Evolutionary conservation across 2,113 vertebrate genomes (phyloP), one percentile per base, ranked within the genome.

Genomic region (Calidris pugnax): DNA sequence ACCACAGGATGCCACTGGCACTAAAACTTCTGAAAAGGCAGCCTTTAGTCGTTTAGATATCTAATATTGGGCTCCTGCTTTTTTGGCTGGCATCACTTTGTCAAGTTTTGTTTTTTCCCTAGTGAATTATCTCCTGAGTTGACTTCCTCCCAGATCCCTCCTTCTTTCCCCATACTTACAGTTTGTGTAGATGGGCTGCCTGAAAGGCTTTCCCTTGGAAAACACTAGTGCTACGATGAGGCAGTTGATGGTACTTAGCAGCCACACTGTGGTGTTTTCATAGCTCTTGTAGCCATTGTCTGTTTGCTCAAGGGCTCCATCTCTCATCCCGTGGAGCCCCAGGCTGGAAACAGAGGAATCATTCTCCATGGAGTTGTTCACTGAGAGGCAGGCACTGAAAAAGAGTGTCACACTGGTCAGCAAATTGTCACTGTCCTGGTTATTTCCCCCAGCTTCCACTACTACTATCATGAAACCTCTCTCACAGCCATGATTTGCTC

Each of bases 201-300:
- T 96, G 88, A 98, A 98, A 20, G 98, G 98, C 56, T 96, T 98
- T 92, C 98, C 98, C 96, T 98, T 98, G 57, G 98, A 98, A 97
- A 98, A 98, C 72, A 98, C 96, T 73, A 98, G 51, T 35, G 98
- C 98, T 68, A 98, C 95, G 5, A 96, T 90, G 68, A 98, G 97
- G 76, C 98, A 98, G 73, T 98, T 98, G 95, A 98, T 86, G 72
- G 98, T 98, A 87, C 98, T 97, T 18, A 98, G 95, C 56, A 98
- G 97, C 98, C 98, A 98, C 59, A 98, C 84, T 13, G 98, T 98
- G 39, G 97, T 98, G 94, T 98, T 98, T 92, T 98, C 98, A 68
- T 98, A 98, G 87, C 98, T 98, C 81, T 85, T 75, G 87, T 93
- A 98, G 75, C 84, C 55, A 59, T 93, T 89, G 37, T 93, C 95